These are phyloP conservation scores for Galagoides demidoff DNA, from an alignment of 2,797 vertebrate genomes.

Conservation along the genomic window DNA sequence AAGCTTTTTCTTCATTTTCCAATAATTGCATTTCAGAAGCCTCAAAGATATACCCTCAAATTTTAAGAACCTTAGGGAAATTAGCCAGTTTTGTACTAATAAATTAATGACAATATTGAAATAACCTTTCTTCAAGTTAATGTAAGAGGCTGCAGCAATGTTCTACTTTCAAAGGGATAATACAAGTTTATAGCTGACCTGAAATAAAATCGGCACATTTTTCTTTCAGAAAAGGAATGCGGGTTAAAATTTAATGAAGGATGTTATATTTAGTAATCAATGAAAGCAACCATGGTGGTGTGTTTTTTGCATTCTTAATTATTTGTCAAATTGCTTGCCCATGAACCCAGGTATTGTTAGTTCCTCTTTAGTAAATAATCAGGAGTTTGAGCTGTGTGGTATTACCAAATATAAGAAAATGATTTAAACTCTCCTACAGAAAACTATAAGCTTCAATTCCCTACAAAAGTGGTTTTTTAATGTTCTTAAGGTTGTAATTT, in stretches of 20 bases:
- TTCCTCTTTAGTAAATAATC: not conserved
- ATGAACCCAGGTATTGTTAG: not conserved
- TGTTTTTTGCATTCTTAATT: not conserved
- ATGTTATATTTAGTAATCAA: not conserved
- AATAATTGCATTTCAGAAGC: conserved; percentile 56
- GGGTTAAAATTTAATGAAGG: conserved; percentile 23
- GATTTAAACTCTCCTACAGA: not conserved
- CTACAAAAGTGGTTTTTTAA: not conserved
- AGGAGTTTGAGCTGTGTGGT: not conserved
- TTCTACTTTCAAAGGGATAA: conserved; percentile 59
- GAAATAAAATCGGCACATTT: conserved; percentile 52
- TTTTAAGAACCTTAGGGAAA: conserved; percentile 74
- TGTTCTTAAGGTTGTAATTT: not conserved
- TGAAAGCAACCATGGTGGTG: not conserved
- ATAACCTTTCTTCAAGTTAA: conserved; percentile 70
- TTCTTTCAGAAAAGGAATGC: not conserved
- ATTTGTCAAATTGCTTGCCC: not conserved
- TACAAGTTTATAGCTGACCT: conserved; percentile 50
- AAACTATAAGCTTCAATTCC: not conserved
- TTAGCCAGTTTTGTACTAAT: conserved; percentile 67
- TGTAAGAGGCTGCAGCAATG: conserved; percentile 39
- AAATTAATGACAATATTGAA: conserved; percentile 77
- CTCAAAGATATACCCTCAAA: conserved; percentile 64
- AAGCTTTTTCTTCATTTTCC: conserved; percentile 75
- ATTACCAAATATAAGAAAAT: not conserved